A percentile compares a stretch with the other conserved stretches of the same genome.
phyloP scores from a whole-genome alignment of 2,888 invertebrate genomes.

The Kryphioiulus occultus region DNA sequence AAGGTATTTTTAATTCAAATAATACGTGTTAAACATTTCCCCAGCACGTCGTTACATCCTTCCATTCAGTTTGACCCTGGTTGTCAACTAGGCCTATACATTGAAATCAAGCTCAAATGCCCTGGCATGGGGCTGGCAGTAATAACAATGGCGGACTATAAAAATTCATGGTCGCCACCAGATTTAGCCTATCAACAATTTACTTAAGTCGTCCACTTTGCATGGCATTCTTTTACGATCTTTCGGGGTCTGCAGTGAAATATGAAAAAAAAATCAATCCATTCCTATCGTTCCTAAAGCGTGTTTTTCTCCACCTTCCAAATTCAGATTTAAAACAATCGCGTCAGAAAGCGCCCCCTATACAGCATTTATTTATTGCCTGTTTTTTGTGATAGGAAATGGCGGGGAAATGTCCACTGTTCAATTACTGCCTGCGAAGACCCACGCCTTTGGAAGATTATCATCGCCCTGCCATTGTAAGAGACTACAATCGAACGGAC shows the following conservation, averaged over 20 bases:
- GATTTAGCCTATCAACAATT: slow-evolving; percentile 17
- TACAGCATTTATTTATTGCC: background rate
- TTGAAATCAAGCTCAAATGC: too few relatives aligned
- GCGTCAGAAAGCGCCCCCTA: background rate
- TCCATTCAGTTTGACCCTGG: too few relatives aligned
- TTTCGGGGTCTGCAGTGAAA: background rate
- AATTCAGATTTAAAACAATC: background rate
- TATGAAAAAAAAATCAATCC: slow-evolving; percentile 20
- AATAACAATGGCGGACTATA: background rate
- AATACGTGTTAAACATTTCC: background rate
- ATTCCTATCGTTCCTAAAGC: background rate
- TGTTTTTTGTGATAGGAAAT: background rate
- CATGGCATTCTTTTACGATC: background rate
- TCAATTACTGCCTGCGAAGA: background rate
- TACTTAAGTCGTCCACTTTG: background rate
- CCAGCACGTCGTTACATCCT: background rate
- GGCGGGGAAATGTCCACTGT: background rate
- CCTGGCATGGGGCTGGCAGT: background rate
- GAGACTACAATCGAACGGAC: background rate
- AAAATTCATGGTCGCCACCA: background rate
- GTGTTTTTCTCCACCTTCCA: background rate
- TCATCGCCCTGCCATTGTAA: background rate
- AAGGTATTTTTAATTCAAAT: background rate
- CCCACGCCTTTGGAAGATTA: slow-evolving; percentile 7
- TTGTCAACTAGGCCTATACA: too few relatives aligned